Evolutionary conservation across 2,797 vertebrate genomes (phyloP).

Genomic region (Pangasius sanitwongsei): DNA sequence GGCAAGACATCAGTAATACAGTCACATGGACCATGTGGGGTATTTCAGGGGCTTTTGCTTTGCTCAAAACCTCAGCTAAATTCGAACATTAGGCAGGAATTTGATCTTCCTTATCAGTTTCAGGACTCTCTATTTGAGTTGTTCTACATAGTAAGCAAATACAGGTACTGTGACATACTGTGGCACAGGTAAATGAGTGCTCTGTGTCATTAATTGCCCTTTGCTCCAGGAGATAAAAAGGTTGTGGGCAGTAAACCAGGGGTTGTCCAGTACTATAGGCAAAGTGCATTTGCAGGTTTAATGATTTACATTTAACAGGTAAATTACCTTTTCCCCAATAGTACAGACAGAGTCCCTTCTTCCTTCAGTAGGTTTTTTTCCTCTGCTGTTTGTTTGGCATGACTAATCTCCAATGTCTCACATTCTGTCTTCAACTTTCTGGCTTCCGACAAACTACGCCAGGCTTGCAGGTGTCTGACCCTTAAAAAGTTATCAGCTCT

Average conservation of each 20-base stretch:
- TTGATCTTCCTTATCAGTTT: background rate
- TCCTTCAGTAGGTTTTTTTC: background rate
- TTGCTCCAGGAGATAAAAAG: background rate
- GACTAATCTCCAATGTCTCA: background rate
- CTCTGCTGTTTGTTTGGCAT: background rate
- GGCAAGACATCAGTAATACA: background rate
- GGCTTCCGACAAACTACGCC: background rate
- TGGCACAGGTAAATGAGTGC: background rate
- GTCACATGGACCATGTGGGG: background rate
- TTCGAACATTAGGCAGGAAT: background rate
- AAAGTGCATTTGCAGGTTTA: background rate
- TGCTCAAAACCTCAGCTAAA: background rate
- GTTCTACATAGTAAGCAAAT: background rate
- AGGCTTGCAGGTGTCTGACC: background rate
- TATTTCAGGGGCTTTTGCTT: background rate
- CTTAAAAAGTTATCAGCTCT: background rate
- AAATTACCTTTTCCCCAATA: background rate
- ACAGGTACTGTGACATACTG: background rate
- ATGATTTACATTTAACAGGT: background rate
- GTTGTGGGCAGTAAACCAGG: background rate
- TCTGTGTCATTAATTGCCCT: background rate
- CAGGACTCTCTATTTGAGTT: background rate
- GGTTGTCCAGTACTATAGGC: background rate
- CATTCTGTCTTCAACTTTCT: background rate
- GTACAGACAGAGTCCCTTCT: background rate